Base-by-base conservation (phyloP, 2,797 vertebrate species). In the Poecilia velifera region DNA sequence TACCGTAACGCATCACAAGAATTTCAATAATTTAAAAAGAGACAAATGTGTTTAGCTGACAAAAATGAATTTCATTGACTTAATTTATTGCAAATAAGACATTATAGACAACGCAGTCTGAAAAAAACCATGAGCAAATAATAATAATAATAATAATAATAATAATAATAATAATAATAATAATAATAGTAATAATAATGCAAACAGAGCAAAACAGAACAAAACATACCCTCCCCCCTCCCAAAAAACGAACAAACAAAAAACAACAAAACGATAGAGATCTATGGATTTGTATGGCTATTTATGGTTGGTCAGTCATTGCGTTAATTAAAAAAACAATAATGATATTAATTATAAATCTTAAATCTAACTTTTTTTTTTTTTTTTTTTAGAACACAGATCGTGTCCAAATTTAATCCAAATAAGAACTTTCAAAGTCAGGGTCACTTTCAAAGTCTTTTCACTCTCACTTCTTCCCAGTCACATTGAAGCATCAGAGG, bases 51-150 rank as follows among this genome's bases (percentile, higher is more conserved):
- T 80, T 86, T 53, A 51, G 46, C 82, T 78, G 66, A 91, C 83
- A 88, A 76, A 82, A 75, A 87, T 53, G 76, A 25, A 9, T 78
- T 28, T 39, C 45, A 70, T 82, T 77, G 73, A 93, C 87, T 93
- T 90, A 92, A 86, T 95, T 96, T 96, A 96, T 96, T 96, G 92
- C 90, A 93, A 95, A 95, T 94, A 76, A 90, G 79, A 90, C 84
- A 84, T 89, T 75, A 84, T 90, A 81, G 89, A 93, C 90, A 94
- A 90, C 80, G 79, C 84, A 92, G 81, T 82, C 73, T 82, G 83
- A 78, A 82, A 64, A 18, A 74, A 55, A 3, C 51, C 51, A 75
- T 22, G 45, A 41, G 25, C 72, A 87, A 74, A 72, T 41, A 74
- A 72, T 41, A 76, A 71, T 36, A 57, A 47, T 43, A 46, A 59